Evolutionary conservation across 92 coral and sea anemone genomes (phyloP).

Genomic region (Umimayanthus chanpuru): DNA sequence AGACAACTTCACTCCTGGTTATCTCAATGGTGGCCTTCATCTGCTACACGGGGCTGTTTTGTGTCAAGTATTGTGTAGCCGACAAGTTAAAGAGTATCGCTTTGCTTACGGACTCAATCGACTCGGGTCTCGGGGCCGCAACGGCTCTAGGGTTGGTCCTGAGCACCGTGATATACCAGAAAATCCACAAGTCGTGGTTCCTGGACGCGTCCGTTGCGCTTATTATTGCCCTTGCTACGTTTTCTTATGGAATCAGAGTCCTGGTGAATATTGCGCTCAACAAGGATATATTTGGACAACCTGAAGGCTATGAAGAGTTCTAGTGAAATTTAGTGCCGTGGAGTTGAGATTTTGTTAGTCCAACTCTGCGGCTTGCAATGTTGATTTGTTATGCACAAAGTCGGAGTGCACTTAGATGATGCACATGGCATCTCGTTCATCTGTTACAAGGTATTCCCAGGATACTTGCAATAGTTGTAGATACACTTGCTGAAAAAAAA

Average conservation of each 20-base stretch:
- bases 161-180: constrained; percentile 74
- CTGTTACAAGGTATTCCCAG: too few species aligned
- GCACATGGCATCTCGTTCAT: too few species aligned
- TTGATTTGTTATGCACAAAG: too few species aligned
- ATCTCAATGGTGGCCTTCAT: constrained; percentile 73
- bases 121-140: constrained; percentile 86
- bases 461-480: too few species aligned
- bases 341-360: too few species aligned
- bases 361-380: too few species aligned
- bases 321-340: neutral
- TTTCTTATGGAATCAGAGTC: constrained; percentile 70
- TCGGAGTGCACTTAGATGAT: too few species aligned
- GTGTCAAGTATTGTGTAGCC: constrained; percentile 79
- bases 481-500: too few species aligned
- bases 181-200: constrained; percentile 81
- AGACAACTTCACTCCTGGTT: constrained; percentile 68
- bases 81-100: constrained; percentile 81
- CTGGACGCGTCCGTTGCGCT: constrained; percentile 81
- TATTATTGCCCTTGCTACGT: constrained; percentile 70
- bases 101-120: constrained; percentile 83
- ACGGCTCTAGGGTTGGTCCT: constrained; percentile 77
- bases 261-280: constrained; percentile 59
- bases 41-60: constrained; percentile 75
- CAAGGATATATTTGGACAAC: constrained; percentile 68
- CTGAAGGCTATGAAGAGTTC: constrained; percentile 71